Evolutionary conservation across 1,140 invertebrate genomes (phyloP).

Genomic region (Drosophila micromelanica): DNA sequence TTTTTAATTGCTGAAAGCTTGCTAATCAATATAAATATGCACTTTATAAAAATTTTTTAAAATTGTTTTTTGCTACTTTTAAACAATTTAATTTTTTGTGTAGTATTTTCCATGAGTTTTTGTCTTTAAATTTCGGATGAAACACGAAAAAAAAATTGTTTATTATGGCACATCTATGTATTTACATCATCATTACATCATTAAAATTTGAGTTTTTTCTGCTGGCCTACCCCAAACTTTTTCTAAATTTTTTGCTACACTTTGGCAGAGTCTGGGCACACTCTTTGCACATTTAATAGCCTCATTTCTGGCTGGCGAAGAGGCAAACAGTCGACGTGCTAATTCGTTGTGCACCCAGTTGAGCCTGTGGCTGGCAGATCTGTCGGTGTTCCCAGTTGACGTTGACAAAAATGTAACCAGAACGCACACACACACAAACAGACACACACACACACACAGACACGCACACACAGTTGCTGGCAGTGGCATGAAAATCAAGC

Average conservation of each 20-base stretch:
- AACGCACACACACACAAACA: neutral
- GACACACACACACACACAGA: neutral
- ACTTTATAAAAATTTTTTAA: too few species aligned
- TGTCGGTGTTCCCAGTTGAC: slow-evolving; percentile 16
- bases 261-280: neutral
- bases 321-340: slow-evolving; percentile 59
- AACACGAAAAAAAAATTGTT: too few species aligned
- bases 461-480: slow-evolving; percentile 11
- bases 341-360: slow-evolving; percentile 66
- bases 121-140: too few species aligned
- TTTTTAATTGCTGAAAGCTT: too few species aligned
- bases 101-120: too few species aligned
- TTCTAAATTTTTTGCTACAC: neutral
- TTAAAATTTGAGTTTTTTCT: too few species aligned
- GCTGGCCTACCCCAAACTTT: neutral
- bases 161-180: too few species aligned
- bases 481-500: slow-evolving; percentile 40
- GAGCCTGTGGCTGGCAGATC: slow-evolving; percentile 53
- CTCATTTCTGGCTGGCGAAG: slow-evolving; percentile 22
- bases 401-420: slow-evolving; percentile 49
- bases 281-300: slow-evolving; percentile 3
- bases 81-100: too few species aligned
- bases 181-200: too few species aligned
- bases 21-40: too few species aligned
- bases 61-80: too few species aligned